Evolutionary conservation across 2,797 vertebrate genomes (phyloP).

Genomic region (Hafferia zeledoni): DNA sequence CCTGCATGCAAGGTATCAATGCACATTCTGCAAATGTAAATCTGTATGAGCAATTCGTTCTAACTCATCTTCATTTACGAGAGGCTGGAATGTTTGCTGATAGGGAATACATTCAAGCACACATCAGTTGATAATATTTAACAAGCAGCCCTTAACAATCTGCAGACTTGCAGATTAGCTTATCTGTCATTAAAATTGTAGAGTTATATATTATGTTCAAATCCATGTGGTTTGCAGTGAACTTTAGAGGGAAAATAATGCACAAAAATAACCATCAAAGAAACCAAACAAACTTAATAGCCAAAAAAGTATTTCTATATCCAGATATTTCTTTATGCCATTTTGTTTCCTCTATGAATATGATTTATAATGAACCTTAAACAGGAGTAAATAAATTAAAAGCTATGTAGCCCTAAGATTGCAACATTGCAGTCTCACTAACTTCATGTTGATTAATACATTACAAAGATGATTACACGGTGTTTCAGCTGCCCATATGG

Average conservation of each 20-base stretch:
- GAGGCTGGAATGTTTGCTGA: not conserved
- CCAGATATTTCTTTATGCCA: not conserved
- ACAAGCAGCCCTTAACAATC: not conserved
- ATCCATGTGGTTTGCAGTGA: not conserved
- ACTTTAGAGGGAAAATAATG: not conserved
- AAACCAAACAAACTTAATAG: not conserved
- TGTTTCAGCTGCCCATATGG: not conserved
- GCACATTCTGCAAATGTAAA: not conserved
- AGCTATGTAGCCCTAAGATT: not conserved
- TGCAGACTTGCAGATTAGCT: not conserved
- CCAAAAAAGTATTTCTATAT: not conserved
- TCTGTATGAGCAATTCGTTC: not conserved
- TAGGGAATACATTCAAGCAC: not conserved
- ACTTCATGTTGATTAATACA: not conserved
- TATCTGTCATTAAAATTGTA: not conserved
- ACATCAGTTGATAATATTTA: not conserved
- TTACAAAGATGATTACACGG: not conserved
- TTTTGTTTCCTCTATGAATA: not conserved
- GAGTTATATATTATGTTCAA: not conserved
- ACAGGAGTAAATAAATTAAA: not conserved
- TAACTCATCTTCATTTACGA: not conserved
- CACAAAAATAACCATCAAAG: not conserved
- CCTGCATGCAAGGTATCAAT: not conserved
- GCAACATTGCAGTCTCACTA: not conserved
- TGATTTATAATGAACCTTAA: not conserved